These are phyloP conservation scores for Eumerus sabulonum DNA, from an alignment of 2,888 invertebrate genomes.

Conservation along the genomic window DNA sequence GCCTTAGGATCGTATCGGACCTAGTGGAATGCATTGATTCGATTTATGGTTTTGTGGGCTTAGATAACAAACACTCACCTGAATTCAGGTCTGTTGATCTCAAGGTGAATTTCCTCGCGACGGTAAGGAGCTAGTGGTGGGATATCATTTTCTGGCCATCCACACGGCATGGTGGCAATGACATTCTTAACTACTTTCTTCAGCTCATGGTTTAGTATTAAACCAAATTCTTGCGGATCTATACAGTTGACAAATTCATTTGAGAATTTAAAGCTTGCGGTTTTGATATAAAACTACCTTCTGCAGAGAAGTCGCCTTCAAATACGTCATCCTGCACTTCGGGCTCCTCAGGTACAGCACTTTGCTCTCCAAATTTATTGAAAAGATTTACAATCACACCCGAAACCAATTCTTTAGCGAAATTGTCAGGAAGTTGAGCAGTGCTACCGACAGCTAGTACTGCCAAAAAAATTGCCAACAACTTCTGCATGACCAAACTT, in stretches of 20 bases:
- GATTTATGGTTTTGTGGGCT: not conserved
- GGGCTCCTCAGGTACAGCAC: not conserved
- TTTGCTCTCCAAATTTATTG: too few relatives aligned
- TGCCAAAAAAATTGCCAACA: too few relatives aligned
- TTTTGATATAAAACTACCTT: too few relatives aligned
- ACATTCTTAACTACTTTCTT: constrained; percentile 38
- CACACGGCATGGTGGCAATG: constrained; percentile 71
- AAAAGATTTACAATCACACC: too few relatives aligned
- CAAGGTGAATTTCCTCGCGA: constrained; percentile 18
- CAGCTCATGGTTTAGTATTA: constrained; percentile 73
- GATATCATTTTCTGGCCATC: constrained; percentile 72
- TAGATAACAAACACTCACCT: constrained; percentile 18
- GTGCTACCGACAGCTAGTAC: too few relatives aligned
- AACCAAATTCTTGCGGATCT: constrained; percentile 59
- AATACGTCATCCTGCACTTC: not conserved
- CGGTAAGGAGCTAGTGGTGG: constrained; percentile 74
- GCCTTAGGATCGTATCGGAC: constrained; percentile 71
- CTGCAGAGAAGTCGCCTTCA: not conserved
- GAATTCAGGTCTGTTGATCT: constrained; percentile 21
- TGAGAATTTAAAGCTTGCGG: too few relatives aligned
- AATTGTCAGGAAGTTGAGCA: too few relatives aligned
- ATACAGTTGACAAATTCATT: not conserved
- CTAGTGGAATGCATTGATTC: constrained; percentile 49
- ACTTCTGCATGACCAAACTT: too few relatives aligned
- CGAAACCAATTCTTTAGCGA: too few relatives aligned